Evolutionary conservation across 1,140 invertebrate species (phyloP), one percentile per base, ranked within the genome.

Genomic region (Drosophila persimilis): DNA sequence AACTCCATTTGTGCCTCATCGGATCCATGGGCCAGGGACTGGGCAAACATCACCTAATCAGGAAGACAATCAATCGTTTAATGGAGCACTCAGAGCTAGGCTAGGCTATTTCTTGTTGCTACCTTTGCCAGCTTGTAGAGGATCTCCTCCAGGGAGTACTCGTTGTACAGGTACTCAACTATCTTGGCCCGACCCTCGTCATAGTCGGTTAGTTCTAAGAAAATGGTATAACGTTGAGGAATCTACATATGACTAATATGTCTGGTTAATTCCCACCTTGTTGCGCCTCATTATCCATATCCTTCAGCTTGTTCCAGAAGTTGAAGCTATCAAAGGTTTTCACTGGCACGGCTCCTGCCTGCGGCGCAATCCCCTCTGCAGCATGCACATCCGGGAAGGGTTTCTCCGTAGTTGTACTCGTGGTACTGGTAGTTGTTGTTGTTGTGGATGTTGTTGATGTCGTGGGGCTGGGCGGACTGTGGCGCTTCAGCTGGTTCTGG

Each of bases 51-150:
- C 67, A 93, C 93, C 93, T 94, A 58, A 46, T 58, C 43, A 76
- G 6, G 26, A 61, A 35, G 31, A 29, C 0, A 44, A n/a, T 26
- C 3, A 20, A 1, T 26, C 0, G 22, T 45, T 39, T 8, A 26
- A 2, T 0, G 4, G 15, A 5, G 20, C 2, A 39, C 11, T 17
- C 24, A 7, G 8, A 22, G 6, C 26, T n/a, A 2, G 0, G 5
- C 3, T 24, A 24, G 5, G 24, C 3, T 26, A 26, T 26, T 26
- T 5, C 24, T 6, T 6, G 4, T 3, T 3, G 29, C 44, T 73
- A 95, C 94, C 92, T 95, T 95, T 43, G 95, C 95, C 9, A 96
- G 91, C 72, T 95, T 95, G 86, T 96, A 96, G 54, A 96, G 95
- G 1, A 96, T 94, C 89, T 95, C 95, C 90, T 96, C 95, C 31